Conservation (phyloP, 2,113 vertebrate genomes). For the Bubo scandiacus region DNA sequence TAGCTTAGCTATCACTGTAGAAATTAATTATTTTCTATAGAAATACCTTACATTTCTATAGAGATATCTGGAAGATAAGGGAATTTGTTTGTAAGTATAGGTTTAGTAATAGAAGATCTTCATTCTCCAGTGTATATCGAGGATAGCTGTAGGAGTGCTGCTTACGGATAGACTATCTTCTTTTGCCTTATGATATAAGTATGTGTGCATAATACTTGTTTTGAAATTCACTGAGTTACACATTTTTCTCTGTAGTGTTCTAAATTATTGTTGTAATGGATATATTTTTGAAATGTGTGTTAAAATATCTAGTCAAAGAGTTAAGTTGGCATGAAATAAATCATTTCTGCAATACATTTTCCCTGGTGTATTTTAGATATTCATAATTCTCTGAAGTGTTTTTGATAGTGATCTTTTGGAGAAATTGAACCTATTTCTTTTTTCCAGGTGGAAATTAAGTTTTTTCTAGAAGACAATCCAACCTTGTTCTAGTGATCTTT, state of each 20-base stretch:
- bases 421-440: background rate
- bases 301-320: conserved; percentile 58
- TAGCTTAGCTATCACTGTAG: background rate
- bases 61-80: background rate
- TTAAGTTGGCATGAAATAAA: conserved; percentile 74
- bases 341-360: conserved; percentile 39
- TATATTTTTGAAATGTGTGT: conserved; percentile 67
- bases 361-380: conserved; percentile 8
- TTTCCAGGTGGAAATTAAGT: background rate
- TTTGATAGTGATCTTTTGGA: background rate
- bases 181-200: conserved; percentile 58
- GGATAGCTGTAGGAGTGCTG: conserved; percentile 59
- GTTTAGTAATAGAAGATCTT: background rate
- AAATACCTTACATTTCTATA: background rate
- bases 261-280: conserved; percentile 70
- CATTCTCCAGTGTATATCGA: conserved; percentile 20
- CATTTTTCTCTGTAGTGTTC: conserved; percentile 60
- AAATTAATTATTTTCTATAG: background rate
- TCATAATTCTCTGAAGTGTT: background rate
- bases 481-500: background rate
- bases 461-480: background rate
- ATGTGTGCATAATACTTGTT: conserved; percentile 52
- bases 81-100: background rate
- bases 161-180: conserved; percentile 51
- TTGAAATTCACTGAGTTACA: conserved; percentile 48